phyloP scores from a whole-genome alignment of 2,797 vertebrate genomes.

The Catharus ustulatus region DNA sequence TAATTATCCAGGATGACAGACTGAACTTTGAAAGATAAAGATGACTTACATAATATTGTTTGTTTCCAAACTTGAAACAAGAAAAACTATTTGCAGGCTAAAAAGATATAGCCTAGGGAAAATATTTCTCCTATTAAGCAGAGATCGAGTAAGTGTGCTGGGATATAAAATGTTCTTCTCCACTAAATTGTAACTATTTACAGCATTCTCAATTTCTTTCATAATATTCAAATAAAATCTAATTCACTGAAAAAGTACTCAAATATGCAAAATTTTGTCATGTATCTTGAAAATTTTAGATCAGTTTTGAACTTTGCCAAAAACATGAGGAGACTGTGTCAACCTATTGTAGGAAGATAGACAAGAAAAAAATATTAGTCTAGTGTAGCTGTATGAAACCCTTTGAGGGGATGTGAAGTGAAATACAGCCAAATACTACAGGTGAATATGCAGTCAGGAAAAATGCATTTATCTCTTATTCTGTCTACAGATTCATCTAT shows the following conservation, averaged over 20 bases:
- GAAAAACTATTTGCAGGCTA: not conserved
- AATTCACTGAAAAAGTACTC: not conserved
- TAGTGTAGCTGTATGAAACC: not conserved
- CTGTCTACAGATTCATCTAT: not conserved
- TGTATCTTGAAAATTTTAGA: not conserved
- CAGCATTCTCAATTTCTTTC: not conserved
- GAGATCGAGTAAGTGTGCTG: not conserved
- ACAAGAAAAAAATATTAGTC: not conserved
- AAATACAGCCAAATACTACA: not conserved
- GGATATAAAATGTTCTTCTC: not conserved
- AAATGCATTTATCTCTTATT: not conserved
- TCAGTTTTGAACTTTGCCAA: conserved; percentile 6
- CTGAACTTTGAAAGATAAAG: not conserved
- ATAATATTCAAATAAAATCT: not conserved
- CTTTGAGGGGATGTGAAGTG: not conserved
- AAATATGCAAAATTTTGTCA: not conserved
- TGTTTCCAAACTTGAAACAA: not conserved
- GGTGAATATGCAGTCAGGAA: not conserved
- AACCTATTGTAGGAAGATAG: not conserved
- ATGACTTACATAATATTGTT: not conserved
- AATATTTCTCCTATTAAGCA: conserved; percentile 18
- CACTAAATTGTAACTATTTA: not conserved
- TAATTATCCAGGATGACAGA: not conserved
- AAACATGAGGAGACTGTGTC: not conserved
- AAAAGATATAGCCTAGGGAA: not conserved